Percentiles rank a stretch among this genome's conserved stretches.
Conservation (phyloP, 1,140 invertebrate species). For the Trypoxylus dichotomus region DNA sequence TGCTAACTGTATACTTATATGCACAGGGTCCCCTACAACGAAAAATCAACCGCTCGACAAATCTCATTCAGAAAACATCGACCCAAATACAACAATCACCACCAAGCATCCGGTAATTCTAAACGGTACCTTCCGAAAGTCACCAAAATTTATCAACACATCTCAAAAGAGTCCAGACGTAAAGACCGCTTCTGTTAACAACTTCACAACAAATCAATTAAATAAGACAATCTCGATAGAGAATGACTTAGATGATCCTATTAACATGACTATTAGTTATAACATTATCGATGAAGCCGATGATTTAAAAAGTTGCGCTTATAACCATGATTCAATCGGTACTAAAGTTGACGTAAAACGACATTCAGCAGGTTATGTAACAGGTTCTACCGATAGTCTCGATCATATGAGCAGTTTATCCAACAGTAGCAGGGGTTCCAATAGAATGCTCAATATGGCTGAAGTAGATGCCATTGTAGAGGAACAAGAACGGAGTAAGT, state of each 20-base stretch:
- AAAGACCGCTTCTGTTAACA: neutral
- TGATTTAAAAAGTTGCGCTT: neutral
- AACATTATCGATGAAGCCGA: conserved; percentile 22
- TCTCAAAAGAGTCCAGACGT: neutral
- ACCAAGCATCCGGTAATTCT: neutral
- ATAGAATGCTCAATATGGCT: conserved; percentile 48
- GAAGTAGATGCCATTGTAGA: conserved; percentile 48
- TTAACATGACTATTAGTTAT: conserved; percentile 24
- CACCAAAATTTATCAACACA: conserved; percentile 14
- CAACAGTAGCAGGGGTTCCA: conserved; percentile 44
- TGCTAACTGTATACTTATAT: neutral
- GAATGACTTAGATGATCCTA: conserved; percentile 13
- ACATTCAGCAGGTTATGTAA: conserved; percentile 38
- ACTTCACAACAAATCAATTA: neutral
- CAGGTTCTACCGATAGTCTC: conserved; percentile 49
- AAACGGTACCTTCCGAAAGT: conserved; percentile 35
- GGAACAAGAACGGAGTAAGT: conserved; percentile 48
- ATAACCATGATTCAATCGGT: neutral
- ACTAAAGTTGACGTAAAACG: conserved; percentile 28
- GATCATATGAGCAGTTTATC: conserved; percentile 48
- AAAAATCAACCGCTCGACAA: conserved; percentile 9
- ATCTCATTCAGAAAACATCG: conserved; percentile 36
- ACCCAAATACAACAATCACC: conserved; percentile 33
- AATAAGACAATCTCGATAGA: conserved; percentile 19
- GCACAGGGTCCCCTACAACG: neutral